phyloP scores from a whole-genome alignment of 1,140 invertebrate species.

The Lepidostoma basale region DNA sequence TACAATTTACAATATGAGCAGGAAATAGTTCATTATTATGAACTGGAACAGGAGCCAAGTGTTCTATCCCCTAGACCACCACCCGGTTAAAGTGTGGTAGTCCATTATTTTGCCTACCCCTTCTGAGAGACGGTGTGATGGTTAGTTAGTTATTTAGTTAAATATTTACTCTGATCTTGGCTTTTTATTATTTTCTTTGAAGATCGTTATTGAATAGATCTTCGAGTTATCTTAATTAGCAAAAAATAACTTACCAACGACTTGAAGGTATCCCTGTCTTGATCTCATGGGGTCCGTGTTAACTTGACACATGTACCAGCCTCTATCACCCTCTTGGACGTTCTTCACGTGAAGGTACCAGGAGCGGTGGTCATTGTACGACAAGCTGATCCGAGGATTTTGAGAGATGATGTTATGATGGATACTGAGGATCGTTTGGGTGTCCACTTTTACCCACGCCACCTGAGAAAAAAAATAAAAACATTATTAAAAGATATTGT shows the following conservation, averaged over 20 bases:
- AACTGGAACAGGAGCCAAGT: no score
- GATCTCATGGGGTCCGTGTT: slow-evolving; percentile 87
- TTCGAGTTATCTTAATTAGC: not conserved
- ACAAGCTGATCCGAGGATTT: slow-evolving; percentile 82
- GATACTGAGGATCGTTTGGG: slow-evolving; percentile 88
- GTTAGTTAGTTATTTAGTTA: no score
- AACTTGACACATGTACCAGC: slow-evolving; percentile 86
- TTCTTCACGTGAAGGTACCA: slow-evolving; percentile 86
- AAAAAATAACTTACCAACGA: slow-evolving; percentile 73
- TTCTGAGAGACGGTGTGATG: no score
- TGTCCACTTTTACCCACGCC: slow-evolving; percentile 89
- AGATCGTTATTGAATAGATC: not conserved
- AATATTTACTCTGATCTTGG: no score
- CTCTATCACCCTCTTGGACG: slow-evolving; percentile 80
- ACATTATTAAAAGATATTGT: not conserved
- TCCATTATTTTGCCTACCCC: no score
- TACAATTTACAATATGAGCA: no score
- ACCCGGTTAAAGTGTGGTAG: no score
- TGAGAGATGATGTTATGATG: slow-evolving; percentile 88
- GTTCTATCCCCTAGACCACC: no score
- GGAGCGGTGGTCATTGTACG: slow-evolving; percentile 85
- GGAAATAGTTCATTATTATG: no score
- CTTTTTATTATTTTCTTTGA: not conserved
- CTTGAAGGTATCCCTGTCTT: slow-evolving; percentile 83
- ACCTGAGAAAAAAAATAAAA: slow-evolving; percentile 63